phyloP scores from a whole-genome alignment of 2,113 vertebrate genomes.

The Datnioides undecimradiatus region DNA sequence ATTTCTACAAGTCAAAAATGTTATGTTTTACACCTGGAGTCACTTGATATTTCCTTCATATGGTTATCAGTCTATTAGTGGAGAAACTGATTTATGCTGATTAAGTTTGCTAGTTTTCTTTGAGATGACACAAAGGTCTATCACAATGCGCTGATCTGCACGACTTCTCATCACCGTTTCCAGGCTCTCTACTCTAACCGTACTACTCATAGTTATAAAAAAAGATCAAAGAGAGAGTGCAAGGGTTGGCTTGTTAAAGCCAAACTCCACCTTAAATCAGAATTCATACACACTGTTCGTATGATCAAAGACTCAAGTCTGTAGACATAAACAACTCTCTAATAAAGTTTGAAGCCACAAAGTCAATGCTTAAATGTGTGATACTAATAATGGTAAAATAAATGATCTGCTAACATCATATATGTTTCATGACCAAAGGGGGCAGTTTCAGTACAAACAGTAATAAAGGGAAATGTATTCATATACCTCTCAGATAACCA shows the following conservation, averaged over 20 bases:
- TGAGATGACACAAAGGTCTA: constrained; percentile 25
- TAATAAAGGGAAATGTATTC: constrained; percentile 8
- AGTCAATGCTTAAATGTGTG: constrained; percentile 43
- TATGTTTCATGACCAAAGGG: constrained; percentile 21
- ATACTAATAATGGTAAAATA: constrained; percentile 44
- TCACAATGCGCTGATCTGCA: constrained; percentile 50
- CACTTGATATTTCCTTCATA: not conserved
- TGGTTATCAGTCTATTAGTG: not conserved
- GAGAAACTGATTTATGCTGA: not conserved
- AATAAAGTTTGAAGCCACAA: constrained; percentile 58
- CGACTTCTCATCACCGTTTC: constrained; percentile 43
- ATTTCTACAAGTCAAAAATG: not conserved
- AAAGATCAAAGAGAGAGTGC: constrained; percentile 69
- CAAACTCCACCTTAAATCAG: constrained; percentile 70
- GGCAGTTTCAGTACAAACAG: not conserved
- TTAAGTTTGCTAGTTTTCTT: constrained; percentile 20
- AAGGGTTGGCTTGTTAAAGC: constrained; percentile 65
- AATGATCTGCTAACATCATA: constrained; percentile 12
- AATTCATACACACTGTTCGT: constrained; percentile 62
- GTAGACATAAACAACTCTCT: constrained; percentile 67
- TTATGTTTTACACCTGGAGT: not conserved
- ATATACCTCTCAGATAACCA: constrained; percentile 8
- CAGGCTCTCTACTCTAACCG: constrained; percentile 32
- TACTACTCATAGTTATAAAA: constrained; percentile 44
- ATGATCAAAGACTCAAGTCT: constrained; percentile 65